Base-by-base conservation (phyloP, 1,140 invertebrate species). In the Halotydeus destructor region DNA sequence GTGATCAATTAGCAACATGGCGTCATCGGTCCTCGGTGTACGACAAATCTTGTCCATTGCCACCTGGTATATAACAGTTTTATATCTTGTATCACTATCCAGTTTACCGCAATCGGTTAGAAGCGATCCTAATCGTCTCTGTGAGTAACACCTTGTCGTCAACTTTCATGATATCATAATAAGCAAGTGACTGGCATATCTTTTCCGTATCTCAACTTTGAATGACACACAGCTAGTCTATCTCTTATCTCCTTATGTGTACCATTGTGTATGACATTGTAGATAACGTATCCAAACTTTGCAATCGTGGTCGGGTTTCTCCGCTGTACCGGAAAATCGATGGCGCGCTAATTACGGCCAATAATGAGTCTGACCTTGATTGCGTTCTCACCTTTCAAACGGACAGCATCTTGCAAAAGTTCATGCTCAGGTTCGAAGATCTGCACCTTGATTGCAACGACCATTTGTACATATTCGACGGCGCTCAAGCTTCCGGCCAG, bases 361-460 rank as follows among this genome's bases (percentile, higher is more conserved):
- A 78, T 55, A 83, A 83, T 57, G 84, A 88, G 61, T 65, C 77
- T 41, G 81, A 86, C 57, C 64, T 88, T 46, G 75, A 86, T 62
- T 88, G 82, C 65, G 72, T 77, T 45, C 76, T 86, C 55, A 88
- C 81, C 30, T 89, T 88, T 58, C 82, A 85, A 61, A 86, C 83
- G 45, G 80, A 86, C 61, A 82, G 81, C 52, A 81, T 89, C 47
- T 68, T 86, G 47, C 83, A 89, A 61, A 67, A 78, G 49, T 89
- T 89, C 60, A 86, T 88, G 79, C 69, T 89, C 45, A 71, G 83
- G 49, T 89, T 89, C 61, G 75, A 78, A 32, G 61, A 67, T 50
- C 63, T 76, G 47, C 70, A 73, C 50, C 67, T 89, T 40, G 84
- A 88, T 64, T 89, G 83, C 65, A 85, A 88, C 55, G 83, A 89